Base-by-base conservation (phyloP, 2,888 invertebrate genomes). In the Pimpla rufipes region DNA sequence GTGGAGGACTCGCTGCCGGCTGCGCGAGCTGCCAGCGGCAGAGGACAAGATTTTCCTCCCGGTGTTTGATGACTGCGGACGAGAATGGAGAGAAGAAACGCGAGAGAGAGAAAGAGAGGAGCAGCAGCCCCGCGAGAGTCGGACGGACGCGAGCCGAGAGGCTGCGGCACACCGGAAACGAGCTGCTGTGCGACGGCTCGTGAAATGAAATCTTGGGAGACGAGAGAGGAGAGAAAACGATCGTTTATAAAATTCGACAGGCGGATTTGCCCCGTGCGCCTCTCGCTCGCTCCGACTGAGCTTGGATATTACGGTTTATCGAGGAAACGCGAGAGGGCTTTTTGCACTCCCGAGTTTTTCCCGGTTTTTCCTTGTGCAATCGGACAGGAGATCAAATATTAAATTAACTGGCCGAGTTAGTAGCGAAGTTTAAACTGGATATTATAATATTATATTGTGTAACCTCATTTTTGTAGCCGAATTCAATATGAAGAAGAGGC, bases 171-270 rank as follows among this genome's bases (percentile, higher is more conserved):
- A 70, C 79, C 76, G 83, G 84, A 85, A 86, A 79, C 86, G 87
- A 87, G 87, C 85, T 85, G 82, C 79, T 89, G 90, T 89, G 89
- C 91, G 89, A 89, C 90, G 90, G 88, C 81, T 89, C 89, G 91
- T 90, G 91, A 91, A 91, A 91, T 91, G 89, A 90, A 90, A 90
- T 89, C 86, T 79, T 76, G 87, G 85, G 66, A 29, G 29, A 87
- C 77, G 87, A 85, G 64, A 79, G 81, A 79, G 76, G 64, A 79
- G 81, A 79, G 76, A 79, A n/a, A 84, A 84, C 85, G 87, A 90
- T 91, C 90, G 89, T 91, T 91, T 90, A 89, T 90, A 90, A 88
- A 83, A 88, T 89, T 90, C 89, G 89, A 89, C 89, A 87, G 88
- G 87, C 84, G 85, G 86, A 87, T 85, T 68, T 67, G 64, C 74